Evolutionary conservation across 2,888 invertebrate species (phyloP).

Genomic region (Melanophora roralis): DNA sequence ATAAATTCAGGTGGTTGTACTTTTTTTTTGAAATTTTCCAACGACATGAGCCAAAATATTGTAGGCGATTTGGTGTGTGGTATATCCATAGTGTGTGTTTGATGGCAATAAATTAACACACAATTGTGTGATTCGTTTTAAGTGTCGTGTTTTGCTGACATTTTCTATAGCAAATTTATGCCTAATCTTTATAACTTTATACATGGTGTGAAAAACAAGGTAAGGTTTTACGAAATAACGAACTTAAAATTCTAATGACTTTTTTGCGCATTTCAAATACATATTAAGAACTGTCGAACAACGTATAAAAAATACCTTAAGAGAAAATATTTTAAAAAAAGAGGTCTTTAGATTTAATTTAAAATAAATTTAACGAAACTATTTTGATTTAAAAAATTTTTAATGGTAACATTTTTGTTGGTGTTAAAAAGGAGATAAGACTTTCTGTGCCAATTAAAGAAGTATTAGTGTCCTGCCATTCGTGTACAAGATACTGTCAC

Average conservation of each 20-base stretch:
- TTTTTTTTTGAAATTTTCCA: neutral
- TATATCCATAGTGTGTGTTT: neutral
- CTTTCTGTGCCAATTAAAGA: no score
- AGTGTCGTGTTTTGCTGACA: constrained; percentile 26
- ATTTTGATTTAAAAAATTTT: no score
- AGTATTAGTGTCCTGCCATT: no score
- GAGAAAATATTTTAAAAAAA: no score
- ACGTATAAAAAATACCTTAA: no score
- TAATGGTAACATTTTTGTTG: no score
- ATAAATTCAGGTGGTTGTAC: constrained; percentile 52
- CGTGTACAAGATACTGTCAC: no score
- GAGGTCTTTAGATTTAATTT: no score
- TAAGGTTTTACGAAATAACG: neutral
- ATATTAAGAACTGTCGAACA: no score
- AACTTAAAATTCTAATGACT: constrained; percentile 35
- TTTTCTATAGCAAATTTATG: constrained; percentile 21
- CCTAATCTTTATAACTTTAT: neutral
- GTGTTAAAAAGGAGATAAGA: no score
- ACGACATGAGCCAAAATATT: constrained; percentile 4
- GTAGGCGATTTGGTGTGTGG: constrained; percentile 2
- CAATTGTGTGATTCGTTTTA: constrained; percentile 47
- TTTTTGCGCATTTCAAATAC: neutral
- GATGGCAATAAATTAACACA: constrained; percentile 40
- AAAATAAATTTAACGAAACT: no score
- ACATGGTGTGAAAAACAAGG: neutral